phyloP scores from a whole-genome alignment of 35 echinoderm and acorn worm species.

The Strongylocentrotus purpuratus region DNA sequence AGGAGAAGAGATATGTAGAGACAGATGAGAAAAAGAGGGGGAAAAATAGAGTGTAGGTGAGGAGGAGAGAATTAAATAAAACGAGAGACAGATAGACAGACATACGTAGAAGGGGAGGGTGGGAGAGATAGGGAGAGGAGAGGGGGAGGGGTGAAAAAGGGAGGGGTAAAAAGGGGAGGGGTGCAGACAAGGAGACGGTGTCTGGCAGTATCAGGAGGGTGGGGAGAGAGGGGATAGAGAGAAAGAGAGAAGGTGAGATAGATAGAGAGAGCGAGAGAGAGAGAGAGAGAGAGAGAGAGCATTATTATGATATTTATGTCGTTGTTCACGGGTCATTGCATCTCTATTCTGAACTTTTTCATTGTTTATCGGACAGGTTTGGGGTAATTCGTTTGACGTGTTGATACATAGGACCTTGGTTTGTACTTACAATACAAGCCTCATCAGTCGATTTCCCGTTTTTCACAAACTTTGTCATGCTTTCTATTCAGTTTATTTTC shows the following conservation, averaged over 20 bases:
- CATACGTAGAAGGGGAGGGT: too few species aligned
- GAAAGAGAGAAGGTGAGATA: too few species aligned
- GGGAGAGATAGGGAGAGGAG: too few species aligned
- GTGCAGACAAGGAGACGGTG: too few species aligned
- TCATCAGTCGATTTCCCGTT: background rate
- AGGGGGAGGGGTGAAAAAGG: background rate
- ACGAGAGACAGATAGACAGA: too few species aligned
- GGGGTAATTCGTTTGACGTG: background rate
- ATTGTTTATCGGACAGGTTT: background rate
- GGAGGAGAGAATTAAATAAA: too few species aligned
- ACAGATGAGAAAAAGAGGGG: background rate
- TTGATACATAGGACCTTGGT: conserved; percentile 1
- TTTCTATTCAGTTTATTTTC: conserved; percentile 14
- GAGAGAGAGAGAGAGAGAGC: background rate
- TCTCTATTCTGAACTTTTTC: background rate
- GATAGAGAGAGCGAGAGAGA: too few species aligned
- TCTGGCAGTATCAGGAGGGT: too few species aligned
- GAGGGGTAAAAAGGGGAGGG: too few species aligned
- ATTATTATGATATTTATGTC: background rate
- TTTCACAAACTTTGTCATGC: background rate
- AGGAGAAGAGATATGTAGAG: background rate
- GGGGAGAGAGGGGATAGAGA: too few species aligned
- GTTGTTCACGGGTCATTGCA: background rate
- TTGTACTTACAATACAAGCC: background rate
- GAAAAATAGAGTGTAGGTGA: background rate